Evolutionary conservation across 2,888 invertebrate species (phyloP), one percentile per base, ranked within the genome.

Genomic region (Cynaeus angustus): DNA sequence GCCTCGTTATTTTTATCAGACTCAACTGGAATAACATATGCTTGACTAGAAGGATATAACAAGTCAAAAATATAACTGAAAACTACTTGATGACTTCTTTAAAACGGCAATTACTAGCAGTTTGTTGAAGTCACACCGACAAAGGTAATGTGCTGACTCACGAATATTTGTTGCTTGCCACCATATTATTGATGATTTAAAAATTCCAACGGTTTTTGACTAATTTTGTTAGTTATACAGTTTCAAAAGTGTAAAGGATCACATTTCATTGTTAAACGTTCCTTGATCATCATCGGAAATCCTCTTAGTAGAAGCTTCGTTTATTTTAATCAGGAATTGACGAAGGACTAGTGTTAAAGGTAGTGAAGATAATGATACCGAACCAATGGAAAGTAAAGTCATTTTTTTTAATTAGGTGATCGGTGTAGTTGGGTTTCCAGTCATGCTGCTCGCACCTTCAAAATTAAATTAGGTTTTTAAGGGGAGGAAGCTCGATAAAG

Each of bases 151-250:
- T 45, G 58, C 58, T 58, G 58, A 58, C 21, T 58, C 58, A 58
- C 28, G 37, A 43, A 58, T 58, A 58, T 58, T 58, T 58, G 58
- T 58, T 58, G 37, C 58, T 45, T 58, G 9, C 58, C 12, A 58
- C 14, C 30, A 28, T 58, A 41, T 43, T 58, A 58, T 58, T 58
- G 16, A 41, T 21, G 58, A 58, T 43, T 26, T 41, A 21, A 43
- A 26, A 58, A 58, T 16, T 12, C 41, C 41, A 41, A 43, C 28
- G 41, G n/a, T 45, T 58, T 28, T 33, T 16, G 2, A 10, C 16
- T 3, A 48, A 16, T n/a, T 48, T 13, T 46, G 28, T 28, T 7
- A 28, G 28, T 28, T 28, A 28, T 28, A 28, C 28, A 28, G 5
- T 28, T 33, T 33, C 33, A n/a, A 33, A 33, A 1, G 2, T 33